phyloP scores from a whole-genome alignment of 1,140 invertebrate genomes.

The Heliconius eleuchia region DNA sequence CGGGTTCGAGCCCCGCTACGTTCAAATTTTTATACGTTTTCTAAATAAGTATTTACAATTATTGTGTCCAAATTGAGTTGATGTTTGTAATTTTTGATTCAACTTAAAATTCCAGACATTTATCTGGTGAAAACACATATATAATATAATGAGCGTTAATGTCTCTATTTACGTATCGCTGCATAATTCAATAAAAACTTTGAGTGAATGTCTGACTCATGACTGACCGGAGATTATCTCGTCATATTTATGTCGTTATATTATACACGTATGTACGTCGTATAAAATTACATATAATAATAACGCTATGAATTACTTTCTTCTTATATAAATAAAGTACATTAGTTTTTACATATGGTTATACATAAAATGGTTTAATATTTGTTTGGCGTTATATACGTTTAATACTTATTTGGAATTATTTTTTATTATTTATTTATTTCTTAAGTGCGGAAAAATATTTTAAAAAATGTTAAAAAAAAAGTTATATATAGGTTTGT shows the following conservation, averaged over 20 bases:
- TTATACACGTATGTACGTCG: too few relatives aligned
- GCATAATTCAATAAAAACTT: neutral
- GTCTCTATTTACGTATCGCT: neutral
- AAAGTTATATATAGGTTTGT: too few relatives aligned
- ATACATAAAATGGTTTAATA: too few relatives aligned
- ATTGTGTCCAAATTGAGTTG: neutral
- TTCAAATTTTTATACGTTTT: too few relatives aligned
- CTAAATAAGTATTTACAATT: neutral
- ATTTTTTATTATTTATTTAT: too few relatives aligned
- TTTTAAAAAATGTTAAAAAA: too few relatives aligned
- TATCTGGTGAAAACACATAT: neutral
- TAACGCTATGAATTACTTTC: neutral
- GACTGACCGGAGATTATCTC: neutral
- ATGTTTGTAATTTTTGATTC: neutral
- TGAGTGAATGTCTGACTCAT: neutral
- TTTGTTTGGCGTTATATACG: too few relatives aligned
- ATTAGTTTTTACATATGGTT: too few relatives aligned
- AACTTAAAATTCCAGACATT: neutral
- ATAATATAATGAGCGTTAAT: neutral
- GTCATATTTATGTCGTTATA: neutral
- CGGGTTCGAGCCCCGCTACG: too few relatives aligned
- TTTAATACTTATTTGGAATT: too few relatives aligned
- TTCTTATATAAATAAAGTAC: too few relatives aligned
- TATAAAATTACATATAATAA: neutral
- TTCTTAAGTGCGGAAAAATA: too few relatives aligned